Conservation (phyloP, 2,888 invertebrate species). For the Callosobruchus maculatus region DNA sequence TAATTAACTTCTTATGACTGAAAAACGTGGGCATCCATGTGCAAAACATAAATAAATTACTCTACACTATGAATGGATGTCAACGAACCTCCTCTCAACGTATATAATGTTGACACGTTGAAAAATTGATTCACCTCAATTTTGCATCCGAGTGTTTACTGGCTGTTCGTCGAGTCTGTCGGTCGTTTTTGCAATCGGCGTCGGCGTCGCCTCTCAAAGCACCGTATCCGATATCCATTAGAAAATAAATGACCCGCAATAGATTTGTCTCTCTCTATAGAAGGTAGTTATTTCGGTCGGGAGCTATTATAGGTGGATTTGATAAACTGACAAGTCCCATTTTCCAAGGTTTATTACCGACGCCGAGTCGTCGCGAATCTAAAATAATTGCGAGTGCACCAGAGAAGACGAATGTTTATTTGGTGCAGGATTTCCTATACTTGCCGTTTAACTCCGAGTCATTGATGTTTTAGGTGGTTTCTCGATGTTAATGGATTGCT, state of each 20-base stretch:
- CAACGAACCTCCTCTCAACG: not conserved
- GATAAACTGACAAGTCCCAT: slow-evolving; percentile 38
- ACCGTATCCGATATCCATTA: slow-evolving; percentile 6
- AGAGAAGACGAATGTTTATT: not conserved
- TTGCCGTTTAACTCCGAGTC: not conserved
- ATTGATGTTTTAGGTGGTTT: not conserved
- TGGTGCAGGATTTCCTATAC: not conserved
- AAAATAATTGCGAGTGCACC: not conserved
- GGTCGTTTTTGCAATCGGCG: not conserved
- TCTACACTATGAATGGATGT: not conserved
- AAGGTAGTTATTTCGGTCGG: slow-evolving; percentile 15
- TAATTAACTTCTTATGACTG: too few species aligned
- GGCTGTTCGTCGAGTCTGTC: not conserved
- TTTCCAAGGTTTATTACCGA: slow-evolving; percentile 37
- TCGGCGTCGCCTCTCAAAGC: not conserved
- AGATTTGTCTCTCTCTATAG: slow-evolving; percentile 14
- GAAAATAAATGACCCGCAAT: slow-evolving; percentile 10
- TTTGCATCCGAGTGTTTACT: not conserved
- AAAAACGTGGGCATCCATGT: too few species aligned
- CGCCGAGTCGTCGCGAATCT: slow-evolving; percentile 34
- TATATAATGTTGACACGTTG: not conserved
- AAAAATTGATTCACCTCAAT: not conserved
- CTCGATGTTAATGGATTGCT: too few species aligned
- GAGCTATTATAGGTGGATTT: slow-evolving; percentile 28
- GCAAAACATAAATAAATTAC: too few species aligned